These are phyloP conservation scores for Drosophila lini DNA, from an alignment of 1,140 invertebrate genomes.

Conservation along the genomic window DNA sequence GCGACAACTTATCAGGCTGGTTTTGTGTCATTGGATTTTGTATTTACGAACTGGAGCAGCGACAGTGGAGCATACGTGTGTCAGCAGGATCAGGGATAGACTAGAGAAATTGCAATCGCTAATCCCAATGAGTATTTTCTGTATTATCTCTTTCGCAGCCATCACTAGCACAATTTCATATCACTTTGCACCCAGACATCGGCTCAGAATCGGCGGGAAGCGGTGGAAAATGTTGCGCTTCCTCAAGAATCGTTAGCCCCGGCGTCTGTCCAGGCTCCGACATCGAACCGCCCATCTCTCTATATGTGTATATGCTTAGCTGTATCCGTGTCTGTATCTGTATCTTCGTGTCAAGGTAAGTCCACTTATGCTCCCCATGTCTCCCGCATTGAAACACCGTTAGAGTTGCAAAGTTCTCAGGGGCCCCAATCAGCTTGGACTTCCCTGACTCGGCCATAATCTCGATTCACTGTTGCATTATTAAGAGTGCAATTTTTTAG, in stretches of 20 bases:
- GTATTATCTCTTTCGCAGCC: slow-evolving; percentile 64
- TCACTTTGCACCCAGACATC: slow-evolving; percentile 63
- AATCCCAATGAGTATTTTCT: slow-evolving; percentile 45
- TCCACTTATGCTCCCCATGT: slow-evolving; percentile 5
- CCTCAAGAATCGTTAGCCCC: slow-evolving; percentile 71
- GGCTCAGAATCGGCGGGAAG: slow-evolving; percentile 33
- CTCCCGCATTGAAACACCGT: slow-evolving; percentile 19
- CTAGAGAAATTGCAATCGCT: slow-evolving; percentile 37
- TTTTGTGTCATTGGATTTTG: slow-evolving; percentile 41
- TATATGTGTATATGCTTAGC: slow-evolving; percentile 41
- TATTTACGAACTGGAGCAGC: slow-evolving; percentile 32
- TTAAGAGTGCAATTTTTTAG: slow-evolving; percentile 50
- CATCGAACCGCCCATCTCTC: slow-evolving; percentile 53
- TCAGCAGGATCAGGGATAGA: slow-evolving; percentile 16
- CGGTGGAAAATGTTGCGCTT: slow-evolving; percentile 71
- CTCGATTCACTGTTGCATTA: slow-evolving; percentile 40
- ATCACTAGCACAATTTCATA: slow-evolving; percentile 48
- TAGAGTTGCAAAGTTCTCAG: slow-evolving; percentile 70
- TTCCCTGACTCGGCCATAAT: slow-evolving; percentile 9
- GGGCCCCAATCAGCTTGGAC: slow-evolving; percentile 1
- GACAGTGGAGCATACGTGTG: slow-evolving; percentile 72
- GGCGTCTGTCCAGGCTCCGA: slow-evolving; percentile 36
- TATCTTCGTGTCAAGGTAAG: slow-evolving; percentile 72
- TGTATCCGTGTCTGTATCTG: slow-evolving; percentile 34
- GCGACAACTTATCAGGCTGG: slow-evolving; percentile 52